Base-by-base conservation (phyloP, 23 tunicate species). In the Trididemnum clinides region DNA sequence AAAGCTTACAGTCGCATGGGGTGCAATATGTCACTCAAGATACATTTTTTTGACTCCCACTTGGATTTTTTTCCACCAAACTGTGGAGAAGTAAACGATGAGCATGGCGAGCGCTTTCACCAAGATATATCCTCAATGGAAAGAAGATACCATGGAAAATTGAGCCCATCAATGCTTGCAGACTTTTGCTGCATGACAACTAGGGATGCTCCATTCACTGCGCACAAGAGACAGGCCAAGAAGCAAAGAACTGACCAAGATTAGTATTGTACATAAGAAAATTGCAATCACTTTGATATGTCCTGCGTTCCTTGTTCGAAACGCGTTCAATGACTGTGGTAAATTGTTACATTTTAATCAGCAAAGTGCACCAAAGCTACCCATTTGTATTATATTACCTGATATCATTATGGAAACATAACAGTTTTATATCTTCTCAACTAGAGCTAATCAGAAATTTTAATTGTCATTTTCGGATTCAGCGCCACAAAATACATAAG, bases 11-110 rank as follows among this genome's bases (percentile, higher is more conserved):
- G 30, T 15, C 21, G 82, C 63, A 39, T 77, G 64, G 82, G 82
- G 28, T 44, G 64, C 64, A 39, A 44, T 39, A 77, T 77, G 82
- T 77, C 82, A 44, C 1, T 77, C 15, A 39, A 77, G 69, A 18
- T 77, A 50, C 82, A 77, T 77, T 44, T 77, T 77, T 77, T 77
- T 25, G 64, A 39, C 64, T 77, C 70, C 12, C 82, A 77, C 31
- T 30, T 77, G 82, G 69, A 77, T 39, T 72, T 72, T 77, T 72
- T 77, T 71, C 77, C 77, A 71, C 77, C 77, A 31, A 28, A 71
- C 77, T 71, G 77, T 71, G 77, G 77, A 71, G 77, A 28, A 33
- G 77, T 28, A 5, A 71, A 37, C 30, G 77, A 71, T 71, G 77
- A 71, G 77, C 77, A 71, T 28, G n/a, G 77, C 30, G 36, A 71